These are phyloP conservation scores for Monopterus albus DNA, from an alignment of 2,113 vertebrate species.

Conservation along the genomic window DNA sequence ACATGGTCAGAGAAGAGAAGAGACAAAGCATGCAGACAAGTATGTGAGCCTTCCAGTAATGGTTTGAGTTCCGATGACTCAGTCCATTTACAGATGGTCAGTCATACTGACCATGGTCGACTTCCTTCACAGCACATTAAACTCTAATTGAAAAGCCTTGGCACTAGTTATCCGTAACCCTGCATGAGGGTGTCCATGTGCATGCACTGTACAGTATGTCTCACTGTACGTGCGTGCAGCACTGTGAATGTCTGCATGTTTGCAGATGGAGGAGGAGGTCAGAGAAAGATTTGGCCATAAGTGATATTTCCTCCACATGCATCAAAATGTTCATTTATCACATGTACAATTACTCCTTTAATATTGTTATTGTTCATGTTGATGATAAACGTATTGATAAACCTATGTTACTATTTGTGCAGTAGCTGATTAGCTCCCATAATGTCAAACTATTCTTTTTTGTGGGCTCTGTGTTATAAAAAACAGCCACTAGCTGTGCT, in stretches of 20 bases:
- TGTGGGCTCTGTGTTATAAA: too few relatives aligned
- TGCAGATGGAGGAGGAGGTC: not conserved
- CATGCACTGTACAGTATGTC: not conserved
- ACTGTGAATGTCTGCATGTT: not conserved
- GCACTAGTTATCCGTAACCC: not conserved
- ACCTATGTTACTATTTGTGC: too few relatives aligned
- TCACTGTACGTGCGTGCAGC: not conserved
- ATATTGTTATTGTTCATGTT: too few relatives aligned
- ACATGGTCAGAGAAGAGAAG: slow-evolving; percentile 3
- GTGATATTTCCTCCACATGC: too few relatives aligned
- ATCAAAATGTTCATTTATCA: too few relatives aligned
- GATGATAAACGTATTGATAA: too few relatives aligned
- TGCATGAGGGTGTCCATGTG: not conserved
- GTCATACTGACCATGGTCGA: slow-evolving; percentile 39
- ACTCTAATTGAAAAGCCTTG: slow-evolving; percentile 52
- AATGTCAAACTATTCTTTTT: too few relatives aligned
- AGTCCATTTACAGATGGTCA: slow-evolving; percentile 60
- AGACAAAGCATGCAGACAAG: slow-evolving; percentile 5
- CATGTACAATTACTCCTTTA: too few relatives aligned
- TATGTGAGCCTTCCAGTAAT: slow-evolving; percentile 66
- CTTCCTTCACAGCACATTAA: slow-evolving; percentile 49
- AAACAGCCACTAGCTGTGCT: too few relatives aligned
- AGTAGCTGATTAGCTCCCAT: too few relatives aligned
- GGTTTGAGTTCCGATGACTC: slow-evolving; percentile 59
- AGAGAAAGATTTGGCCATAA: too few relatives aligned